Conservation (phyloP, 2,797 vertebrate species). For the Xerus rutilus region DNA sequence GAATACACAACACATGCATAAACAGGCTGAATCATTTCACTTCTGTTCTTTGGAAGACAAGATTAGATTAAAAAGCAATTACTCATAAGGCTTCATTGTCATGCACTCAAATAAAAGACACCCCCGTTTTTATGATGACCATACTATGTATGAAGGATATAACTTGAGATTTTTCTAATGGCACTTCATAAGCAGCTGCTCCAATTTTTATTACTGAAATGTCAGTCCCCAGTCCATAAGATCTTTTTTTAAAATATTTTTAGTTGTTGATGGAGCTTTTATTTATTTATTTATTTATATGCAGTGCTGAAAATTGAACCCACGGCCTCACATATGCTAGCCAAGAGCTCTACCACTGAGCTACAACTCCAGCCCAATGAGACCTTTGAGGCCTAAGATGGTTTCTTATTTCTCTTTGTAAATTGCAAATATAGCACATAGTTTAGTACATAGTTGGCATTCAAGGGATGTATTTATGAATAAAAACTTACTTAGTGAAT, state of each 20-base stretch:
- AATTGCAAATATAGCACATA: background rate
- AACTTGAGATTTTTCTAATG: conserved; percentile 46
- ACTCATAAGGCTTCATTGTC: conserved; percentile 6
- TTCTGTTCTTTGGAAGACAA: conserved; percentile 54
- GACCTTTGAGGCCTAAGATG: background rate
- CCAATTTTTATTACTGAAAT: conserved; percentile 36
- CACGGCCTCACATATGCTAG: no score
- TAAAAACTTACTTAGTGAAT: conserved; percentile 38
- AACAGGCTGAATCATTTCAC: background rate
- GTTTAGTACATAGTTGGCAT: conserved; percentile 16
- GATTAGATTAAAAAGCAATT: conserved; percentile 50
- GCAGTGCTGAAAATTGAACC: no score
- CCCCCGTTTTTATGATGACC: background rate
- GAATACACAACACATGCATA: background rate
- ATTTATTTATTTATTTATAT: no score
- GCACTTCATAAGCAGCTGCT: conserved; percentile 36
- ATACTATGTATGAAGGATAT: background rate
- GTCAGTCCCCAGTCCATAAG: background rate
- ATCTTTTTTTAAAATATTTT: background rate
- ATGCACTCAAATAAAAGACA: conserved; percentile 37
- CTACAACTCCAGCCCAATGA: background rate
- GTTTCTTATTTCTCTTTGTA: conserved; percentile 42
- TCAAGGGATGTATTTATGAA: conserved; percentile 11
- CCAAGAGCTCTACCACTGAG: no score
- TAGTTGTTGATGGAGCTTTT: no score